Evolutionary conservation across 2,113 vertebrate species (phyloP).

Genomic region (Anoplopoma fimbria): DNA sequence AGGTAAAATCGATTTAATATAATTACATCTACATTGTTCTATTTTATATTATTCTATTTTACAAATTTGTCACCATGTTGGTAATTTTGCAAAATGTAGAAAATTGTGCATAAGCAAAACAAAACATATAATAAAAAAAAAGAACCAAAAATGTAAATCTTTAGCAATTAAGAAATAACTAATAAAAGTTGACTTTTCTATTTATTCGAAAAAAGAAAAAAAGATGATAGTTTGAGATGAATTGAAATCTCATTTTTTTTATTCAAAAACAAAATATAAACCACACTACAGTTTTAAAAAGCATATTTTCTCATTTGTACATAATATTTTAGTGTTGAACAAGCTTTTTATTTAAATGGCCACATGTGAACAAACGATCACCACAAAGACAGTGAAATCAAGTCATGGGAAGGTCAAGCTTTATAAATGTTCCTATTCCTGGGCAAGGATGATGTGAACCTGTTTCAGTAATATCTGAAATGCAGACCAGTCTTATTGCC

Average conservation of each 20-base stretch:
- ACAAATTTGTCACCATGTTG: neutral
- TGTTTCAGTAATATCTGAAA: slow-evolving; percentile 34
- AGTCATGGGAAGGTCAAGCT: slow-evolving; percentile 2
- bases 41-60: neutral
- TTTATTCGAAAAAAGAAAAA: neutral
- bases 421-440: slow-evolving; percentile 6
- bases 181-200: neutral
- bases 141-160: neutral
- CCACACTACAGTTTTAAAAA: slow-evolving; percentile 69
- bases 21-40: neutral
- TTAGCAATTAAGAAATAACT: neutral
- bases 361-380: slow-evolving; percentile 40
- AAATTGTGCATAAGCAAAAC: neutral
- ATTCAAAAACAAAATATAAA: slow-evolving; percentile 82
- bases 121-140: neutral
- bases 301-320: slow-evolving; percentile 57
- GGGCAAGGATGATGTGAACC: neutral
- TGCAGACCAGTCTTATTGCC: slow-evolving; percentile 12
- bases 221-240: slow-evolving; percentile 12
- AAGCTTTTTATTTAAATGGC: slow-evolving; percentile 39
- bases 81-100: neutral
- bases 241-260: slow-evolving; percentile 44
- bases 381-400: slow-evolving; percentile 28
- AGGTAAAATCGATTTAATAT: neutral
- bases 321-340: slow-evolving; percentile 77